A percentile compares a stretch with the other conserved stretches of the same genome.
These are phyloP conservation scores for Threskiornis aethiopicus DNA, from an alignment of 2,797 vertebrate genomes.

Conservation along the genomic window DNA sequence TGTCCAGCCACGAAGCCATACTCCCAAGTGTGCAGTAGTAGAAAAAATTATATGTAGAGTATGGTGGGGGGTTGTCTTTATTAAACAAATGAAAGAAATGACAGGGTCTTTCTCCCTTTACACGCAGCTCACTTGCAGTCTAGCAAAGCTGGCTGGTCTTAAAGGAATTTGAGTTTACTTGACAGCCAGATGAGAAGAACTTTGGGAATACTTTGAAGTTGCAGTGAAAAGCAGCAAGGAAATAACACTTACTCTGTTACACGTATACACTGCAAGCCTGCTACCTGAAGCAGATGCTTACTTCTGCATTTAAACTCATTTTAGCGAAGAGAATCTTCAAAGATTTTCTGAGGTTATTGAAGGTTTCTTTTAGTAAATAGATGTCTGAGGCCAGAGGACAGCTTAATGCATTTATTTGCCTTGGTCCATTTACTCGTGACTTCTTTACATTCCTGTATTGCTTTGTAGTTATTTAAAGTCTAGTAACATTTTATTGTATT, in stretches of 20 bases:
- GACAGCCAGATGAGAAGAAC: not conserved
- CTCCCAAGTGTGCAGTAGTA: not conserved
- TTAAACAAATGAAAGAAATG: not conserved
- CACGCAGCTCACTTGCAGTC: not conserved
- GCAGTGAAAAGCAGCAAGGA: not conserved
- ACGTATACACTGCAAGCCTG: not conserved
- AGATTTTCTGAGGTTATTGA: not conserved
- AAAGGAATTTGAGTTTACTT: not conserved
- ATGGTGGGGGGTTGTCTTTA: not conserved
- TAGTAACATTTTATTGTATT: not conserved
- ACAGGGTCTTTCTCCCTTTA: not conserved
- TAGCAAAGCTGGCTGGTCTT: not conserved
- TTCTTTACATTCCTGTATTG: not conserved
- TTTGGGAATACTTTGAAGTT: not conserved
- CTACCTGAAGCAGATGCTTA: not conserved
- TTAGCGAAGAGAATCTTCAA: not conserved
- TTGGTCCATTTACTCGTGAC: not conserved
- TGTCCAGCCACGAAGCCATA: not conserved
- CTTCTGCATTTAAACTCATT: not conserved
- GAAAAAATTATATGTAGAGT: fast-evolving
- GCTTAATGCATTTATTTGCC: not conserved
- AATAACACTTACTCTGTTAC: not conserved
- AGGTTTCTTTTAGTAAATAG: not conserved
- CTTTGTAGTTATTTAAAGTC: not conserved
- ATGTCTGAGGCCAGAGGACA: not conserved